Evolutionary conservation across 2,113 vertebrate species (phyloP).

Genomic region (Otocyon megalotis): DNA sequence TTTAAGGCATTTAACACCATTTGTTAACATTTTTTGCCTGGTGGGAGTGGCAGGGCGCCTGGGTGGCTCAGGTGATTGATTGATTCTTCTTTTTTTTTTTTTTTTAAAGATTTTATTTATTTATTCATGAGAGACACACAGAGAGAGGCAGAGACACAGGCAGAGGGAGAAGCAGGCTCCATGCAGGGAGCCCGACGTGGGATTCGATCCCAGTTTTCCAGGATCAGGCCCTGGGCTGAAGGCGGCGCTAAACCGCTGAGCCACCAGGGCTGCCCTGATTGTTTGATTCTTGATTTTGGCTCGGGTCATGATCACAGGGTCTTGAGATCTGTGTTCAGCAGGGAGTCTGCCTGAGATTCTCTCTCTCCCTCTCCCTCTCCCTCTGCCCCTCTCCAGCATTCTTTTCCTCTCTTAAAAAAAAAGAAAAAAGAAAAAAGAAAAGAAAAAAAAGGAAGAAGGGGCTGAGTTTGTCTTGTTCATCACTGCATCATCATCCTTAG

Average conservation of each 20-base stretch:
- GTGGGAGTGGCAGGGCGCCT: background rate
- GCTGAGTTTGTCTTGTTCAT: background rate
- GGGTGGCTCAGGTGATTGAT: background rate
- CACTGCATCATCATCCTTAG: background rate
- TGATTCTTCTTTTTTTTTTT: too few species aligned
- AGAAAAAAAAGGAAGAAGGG: background rate
- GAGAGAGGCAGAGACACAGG: too few species aligned
- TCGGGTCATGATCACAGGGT: background rate
- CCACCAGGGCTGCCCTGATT: too few species aligned
- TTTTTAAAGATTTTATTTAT: too few species aligned
- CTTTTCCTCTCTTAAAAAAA: too few species aligned
- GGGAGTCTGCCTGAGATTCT: background rate
- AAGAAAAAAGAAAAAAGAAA: too few species aligned
- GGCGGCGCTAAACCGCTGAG: too few species aligned
- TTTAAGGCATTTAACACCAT: background rate
- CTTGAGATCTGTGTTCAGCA: background rate
- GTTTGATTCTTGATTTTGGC: background rate
- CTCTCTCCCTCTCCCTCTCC: background rate
- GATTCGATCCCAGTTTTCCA: too few species aligned
- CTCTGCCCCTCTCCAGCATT: background rate
- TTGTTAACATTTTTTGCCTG: background rate
- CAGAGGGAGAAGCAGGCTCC: too few species aligned
- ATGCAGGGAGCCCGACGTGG: too few species aligned
- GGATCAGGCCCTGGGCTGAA: too few species aligned
- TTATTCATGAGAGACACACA: too few species aligned